Percentiles rank a stretch among this genome's conserved stretches.
phyloP scores from a whole-genome alignment of 2,888 invertebrate genomes.

The Punctoribates punctum region DNA sequence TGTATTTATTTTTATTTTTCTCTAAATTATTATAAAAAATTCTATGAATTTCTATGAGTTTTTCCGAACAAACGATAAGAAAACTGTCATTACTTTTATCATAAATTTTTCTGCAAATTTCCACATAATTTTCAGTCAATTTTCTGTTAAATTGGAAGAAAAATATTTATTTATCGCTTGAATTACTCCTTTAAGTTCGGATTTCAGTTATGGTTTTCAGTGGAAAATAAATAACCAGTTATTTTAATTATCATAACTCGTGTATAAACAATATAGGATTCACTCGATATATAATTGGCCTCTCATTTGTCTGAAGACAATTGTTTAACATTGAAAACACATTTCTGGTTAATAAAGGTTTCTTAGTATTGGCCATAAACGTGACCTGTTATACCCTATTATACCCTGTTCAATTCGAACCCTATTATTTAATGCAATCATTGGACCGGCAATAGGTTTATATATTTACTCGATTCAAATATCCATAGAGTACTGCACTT shows the following conservation, averaged over 20 bases:
- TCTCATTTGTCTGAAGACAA: not conserved
- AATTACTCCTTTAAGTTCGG: no score
- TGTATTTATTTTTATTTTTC: no score
- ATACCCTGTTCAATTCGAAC: not conserved
- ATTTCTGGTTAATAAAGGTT: conserved; percentile 36
- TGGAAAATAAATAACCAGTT: no score
- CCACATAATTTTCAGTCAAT: no score
- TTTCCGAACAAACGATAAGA: no score
- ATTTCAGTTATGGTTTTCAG: no score
- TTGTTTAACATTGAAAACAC: not conserved
- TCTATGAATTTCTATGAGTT: no score
- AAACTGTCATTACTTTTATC: no score
- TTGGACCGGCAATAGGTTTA: conserved; percentile 23
- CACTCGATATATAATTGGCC: not conserved
- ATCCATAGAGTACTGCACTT: conserved; percentile 4
- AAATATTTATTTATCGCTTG: no score
- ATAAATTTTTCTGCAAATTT: no score
- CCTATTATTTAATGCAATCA: conserved; percentile 32
- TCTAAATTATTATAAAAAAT: no score
- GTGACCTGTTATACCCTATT: not conserved
- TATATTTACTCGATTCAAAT: conserved; percentile 34
- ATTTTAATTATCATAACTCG: not conserved
- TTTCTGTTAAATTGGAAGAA: no score
- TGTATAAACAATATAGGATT: not conserved
- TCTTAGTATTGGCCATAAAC: conserved; percentile 50